Evolutionary conservation across 2,888 invertebrate species (phyloP), one percentile per base, ranked within the genome.

Genomic region (Leptogaster cylindrica): DNA sequence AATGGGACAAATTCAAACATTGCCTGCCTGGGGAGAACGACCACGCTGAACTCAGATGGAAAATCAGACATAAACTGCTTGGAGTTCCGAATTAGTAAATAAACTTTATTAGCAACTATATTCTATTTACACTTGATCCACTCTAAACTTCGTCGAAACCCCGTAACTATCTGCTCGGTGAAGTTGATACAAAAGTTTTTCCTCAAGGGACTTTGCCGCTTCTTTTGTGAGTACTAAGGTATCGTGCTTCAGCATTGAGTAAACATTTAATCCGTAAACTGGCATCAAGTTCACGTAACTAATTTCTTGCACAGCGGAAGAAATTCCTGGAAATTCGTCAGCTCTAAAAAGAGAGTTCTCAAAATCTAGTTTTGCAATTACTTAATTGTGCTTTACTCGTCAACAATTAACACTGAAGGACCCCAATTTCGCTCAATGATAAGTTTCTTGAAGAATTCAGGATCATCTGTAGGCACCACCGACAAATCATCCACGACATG

Each of bases 201-300:
- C 87, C 82, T 97, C 95, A 71, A 98, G 87, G 76, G 85, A 86
- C 75, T 95, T 90, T 1, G 93, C 88, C 0, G 97, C 97, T 46
- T 87, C 85, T 71, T 89, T 82, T 0, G 97, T 96, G 2, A 98
- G 78, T 3, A 98, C 89, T 7, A 99, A 82, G 0, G 97, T 97
- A 70, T 94, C 91, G 80, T 98, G 93, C 82, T 99, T 99, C 70
- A 99, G 79, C 93, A 99, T 96, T 31, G 97, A 96, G 82, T 91
- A 92, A 0, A 97, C 95, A 83, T 99, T 99, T 12, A 99, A 84
- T 75, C 95, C 94, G 82, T 96, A 98, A 0, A 89, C 89, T 7
- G 99, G 99, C 94, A 99, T 95, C 20, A 97, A 83, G 80, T 94
- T 98, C 33, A 95, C 87, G 77, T 93, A 91, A 33, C 86, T 86